These are phyloP conservation scores for Brachionichthys hirsutus DNA, from an alignment of 2,113 vertebrate genomes.

Conservation along the genomic window DNA sequence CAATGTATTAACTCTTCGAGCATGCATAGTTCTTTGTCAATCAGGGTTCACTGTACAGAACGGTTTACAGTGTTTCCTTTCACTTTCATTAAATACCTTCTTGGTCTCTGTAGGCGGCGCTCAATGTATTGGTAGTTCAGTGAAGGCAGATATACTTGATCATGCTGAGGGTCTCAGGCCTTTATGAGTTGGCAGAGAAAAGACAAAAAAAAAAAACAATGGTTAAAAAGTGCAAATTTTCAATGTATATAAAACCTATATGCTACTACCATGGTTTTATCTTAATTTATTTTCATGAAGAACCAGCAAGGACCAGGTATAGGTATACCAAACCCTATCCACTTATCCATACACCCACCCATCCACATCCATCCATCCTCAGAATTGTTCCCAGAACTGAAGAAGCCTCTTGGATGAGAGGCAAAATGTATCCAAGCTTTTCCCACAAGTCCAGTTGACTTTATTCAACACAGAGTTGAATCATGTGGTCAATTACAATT, in stretches of 20 bases:
- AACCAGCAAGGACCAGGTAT: conserved; percentile 1
- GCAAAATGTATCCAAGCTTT: too few relatives aligned
- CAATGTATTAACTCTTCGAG: neutral
- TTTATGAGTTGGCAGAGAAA: too few relatives aligned
- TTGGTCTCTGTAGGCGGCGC: neutral
- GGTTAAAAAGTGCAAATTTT: neutral
- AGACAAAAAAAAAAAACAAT: neutral
- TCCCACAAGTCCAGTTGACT: conserved; percentile 34
- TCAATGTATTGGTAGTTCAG: neutral
- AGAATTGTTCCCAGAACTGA: too few relatives aligned
- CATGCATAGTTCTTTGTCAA: neutral
- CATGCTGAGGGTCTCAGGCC: neutral
- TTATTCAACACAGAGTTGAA: too few relatives aligned
- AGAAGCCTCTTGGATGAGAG: too few relatives aligned
- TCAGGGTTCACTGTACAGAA: neutral
- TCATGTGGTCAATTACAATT: conserved; percentile 35
- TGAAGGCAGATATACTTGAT: neutral
- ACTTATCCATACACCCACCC: too few relatives aligned
- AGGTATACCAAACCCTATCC: too few relatives aligned
- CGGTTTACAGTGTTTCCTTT: neutral
- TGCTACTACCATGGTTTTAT: too few relatives aligned
- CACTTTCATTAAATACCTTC: neutral
- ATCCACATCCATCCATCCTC: too few relatives aligned
- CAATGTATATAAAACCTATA: neutral
- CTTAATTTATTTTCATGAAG: conserved; percentile 9